Conservation (phyloP, 1,140 invertebrate genomes). For the Cydia amplana region DNA sequence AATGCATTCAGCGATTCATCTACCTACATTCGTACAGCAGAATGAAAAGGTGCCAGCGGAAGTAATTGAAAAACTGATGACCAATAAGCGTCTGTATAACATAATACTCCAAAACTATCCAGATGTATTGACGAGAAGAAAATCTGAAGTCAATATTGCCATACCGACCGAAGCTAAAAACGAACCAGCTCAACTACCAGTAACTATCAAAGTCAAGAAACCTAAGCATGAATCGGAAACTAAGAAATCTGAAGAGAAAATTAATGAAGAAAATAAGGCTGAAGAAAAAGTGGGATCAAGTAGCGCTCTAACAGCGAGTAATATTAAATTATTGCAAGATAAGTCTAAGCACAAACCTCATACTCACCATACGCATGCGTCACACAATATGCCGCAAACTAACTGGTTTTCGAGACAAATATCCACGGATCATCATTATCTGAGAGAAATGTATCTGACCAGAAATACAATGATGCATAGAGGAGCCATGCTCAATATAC, state of each 20-base stretch:
- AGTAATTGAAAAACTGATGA: conserved; percentile 70
- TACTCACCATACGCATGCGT: conserved; percentile 27
- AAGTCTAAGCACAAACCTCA: conserved; percentile 35
- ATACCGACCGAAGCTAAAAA: conserved; percentile 36
- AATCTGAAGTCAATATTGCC: conserved; percentile 58
- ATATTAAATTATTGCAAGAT: conserved; percentile 34
- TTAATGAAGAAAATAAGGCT: conserved; percentile 33
- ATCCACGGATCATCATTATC: conserved; percentile 80
- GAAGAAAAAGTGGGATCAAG: conserved; percentile 33
- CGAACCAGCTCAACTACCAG: conserved; percentile 52
- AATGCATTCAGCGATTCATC: conserved; percentile 64
- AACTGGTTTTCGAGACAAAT: conserved; percentile 59
- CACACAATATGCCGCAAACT: conserved; percentile 34
- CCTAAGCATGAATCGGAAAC: conserved; percentile 42
- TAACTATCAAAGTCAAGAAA: conserved; percentile 58
- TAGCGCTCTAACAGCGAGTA: conserved; percentile 34
- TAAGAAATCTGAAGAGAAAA: conserved; percentile 29
- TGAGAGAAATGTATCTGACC: conserved; percentile 86
- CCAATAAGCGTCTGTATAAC: conserved; percentile 63
- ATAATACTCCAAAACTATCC: conserved; percentile 70
- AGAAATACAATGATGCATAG: conserved; percentile 83
- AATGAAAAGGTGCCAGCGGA: conserved; percentile 68
- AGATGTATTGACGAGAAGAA: conserved; percentile 53
- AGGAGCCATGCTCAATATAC: conserved; percentile 69
- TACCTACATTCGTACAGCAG: conserved; percentile 70